Conservation (phyloP, 2,113 vertebrate species). For the Willisornis vidua region DNA sequence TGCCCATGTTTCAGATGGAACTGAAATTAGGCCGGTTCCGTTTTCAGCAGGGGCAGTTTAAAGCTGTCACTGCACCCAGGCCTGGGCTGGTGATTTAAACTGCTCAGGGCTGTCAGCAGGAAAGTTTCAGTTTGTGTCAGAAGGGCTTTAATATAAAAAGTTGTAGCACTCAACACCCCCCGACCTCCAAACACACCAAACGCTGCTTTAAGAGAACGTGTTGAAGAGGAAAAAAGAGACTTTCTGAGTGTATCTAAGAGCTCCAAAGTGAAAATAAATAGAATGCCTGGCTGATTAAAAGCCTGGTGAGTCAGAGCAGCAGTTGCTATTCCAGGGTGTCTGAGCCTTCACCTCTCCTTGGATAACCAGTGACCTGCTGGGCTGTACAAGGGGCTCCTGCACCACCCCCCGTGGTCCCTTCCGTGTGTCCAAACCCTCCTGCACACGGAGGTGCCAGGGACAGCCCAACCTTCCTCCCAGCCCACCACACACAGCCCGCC, state of each 20-base stretch:
- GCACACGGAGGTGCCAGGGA: not conserved
- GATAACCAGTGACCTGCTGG: not conserved
- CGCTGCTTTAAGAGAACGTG: not conserved
- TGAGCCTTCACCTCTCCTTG: not conserved
- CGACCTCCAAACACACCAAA: not conserved
- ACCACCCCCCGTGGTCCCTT: not conserved
- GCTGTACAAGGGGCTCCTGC: not conserved
- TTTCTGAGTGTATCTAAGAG: not conserved
- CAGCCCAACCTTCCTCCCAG: not conserved
- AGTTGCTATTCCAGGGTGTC: slow-evolving; percentile 51
- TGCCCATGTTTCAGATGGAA: not conserved
- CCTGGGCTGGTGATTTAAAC: slow-evolving; percentile 14
- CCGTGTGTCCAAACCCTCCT: accelerated
- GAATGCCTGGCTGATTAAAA: slow-evolving; percentile 58
- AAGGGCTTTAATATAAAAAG: not conserved
- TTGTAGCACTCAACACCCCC: not conserved
- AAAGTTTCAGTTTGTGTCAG: slow-evolving; percentile 55
- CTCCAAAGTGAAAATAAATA: slow-evolving; percentile 45
- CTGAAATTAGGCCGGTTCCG: slow-evolving; percentile 16
- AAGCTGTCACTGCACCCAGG: not conserved
- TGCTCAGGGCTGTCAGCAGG: not conserved
- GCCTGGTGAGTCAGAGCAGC: slow-evolving; percentile 44
- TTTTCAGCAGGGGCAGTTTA: not conserved
- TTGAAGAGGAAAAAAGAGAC: not conserved
- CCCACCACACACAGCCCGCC: not conserved